These are phyloP conservation scores for Nezara viridula DNA, from an alignment of 2,888 invertebrate genomes.

Conservation along the genomic window DNA sequence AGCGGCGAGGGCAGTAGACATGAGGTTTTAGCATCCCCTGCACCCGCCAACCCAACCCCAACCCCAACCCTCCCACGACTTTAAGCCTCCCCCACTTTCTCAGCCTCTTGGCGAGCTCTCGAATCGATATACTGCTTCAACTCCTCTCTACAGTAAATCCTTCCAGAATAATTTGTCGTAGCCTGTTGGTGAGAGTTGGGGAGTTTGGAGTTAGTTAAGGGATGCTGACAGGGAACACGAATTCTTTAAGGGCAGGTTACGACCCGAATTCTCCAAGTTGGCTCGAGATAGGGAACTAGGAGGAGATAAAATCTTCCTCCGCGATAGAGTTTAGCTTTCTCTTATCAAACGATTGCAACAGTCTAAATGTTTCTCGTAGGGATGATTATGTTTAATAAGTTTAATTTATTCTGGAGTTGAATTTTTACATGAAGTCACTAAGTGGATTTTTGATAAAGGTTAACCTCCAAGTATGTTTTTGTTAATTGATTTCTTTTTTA, in stretches of 20 bases:
- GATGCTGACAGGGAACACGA: not conserved
- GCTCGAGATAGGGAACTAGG: not conserved
- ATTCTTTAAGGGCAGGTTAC: not conserved
- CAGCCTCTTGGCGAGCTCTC: not conserved
- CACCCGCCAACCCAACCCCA: not conserved
- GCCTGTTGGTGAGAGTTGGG: not conserved
- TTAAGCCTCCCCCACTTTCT: not conserved
- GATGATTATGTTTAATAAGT: too few relatives aligned
- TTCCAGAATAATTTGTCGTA: not conserved
- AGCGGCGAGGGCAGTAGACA: constrained; percentile 11
- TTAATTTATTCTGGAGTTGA: too few relatives aligned
- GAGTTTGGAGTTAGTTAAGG: not conserved
- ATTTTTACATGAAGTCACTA: too few relatives aligned
- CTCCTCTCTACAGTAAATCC: not conserved
- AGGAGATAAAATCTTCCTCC: not conserved
- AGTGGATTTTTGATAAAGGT: too few relatives aligned
- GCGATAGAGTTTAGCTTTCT: not conserved
- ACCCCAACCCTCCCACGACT: not conserved
- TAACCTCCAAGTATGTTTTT: too few relatives aligned
- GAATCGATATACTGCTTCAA: constrained; percentile 24
- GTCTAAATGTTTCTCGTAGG: not conserved
- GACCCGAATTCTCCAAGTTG: not conserved
- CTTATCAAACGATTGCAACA: not conserved
- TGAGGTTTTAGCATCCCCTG: constrained; percentile 25
- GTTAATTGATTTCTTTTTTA: too few relatives aligned